Conservation (phyloP, 1,140 invertebrate species). For the Tetramorium alpestre region DNA sequence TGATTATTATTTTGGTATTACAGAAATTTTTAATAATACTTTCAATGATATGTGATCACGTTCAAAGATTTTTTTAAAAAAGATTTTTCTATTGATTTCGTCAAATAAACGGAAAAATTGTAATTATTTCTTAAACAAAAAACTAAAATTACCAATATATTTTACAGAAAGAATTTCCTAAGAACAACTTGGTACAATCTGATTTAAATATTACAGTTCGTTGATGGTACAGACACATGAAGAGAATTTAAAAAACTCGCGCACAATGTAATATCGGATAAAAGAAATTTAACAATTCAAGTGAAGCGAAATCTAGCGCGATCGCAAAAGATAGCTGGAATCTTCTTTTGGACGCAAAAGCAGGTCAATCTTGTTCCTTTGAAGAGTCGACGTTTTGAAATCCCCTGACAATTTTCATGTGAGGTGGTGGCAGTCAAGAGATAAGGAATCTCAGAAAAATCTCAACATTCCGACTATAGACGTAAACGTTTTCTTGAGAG, state of each 20-base stretch:
- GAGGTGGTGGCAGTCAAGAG: conserved; percentile 34
- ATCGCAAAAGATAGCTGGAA: neutral
- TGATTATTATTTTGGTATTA: neutral
- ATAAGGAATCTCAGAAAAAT: conserved; percentile 69
- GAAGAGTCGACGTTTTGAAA: conserved; percentile 65
- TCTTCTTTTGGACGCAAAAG: conserved; percentile 37
- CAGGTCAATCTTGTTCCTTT: conserved; percentile 65
- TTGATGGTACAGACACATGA: neutral
- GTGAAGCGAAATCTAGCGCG: neutral
- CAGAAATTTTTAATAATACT: neutral
- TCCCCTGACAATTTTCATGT: conserved; percentile 58
- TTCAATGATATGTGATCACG: neutral
- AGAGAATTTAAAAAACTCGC: neutral
- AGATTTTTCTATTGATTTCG: neutral
- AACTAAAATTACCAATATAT: neutral
- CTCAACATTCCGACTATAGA: conserved; percentile 60
- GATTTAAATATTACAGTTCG: conserved; percentile 37
- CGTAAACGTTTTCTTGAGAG: conserved; percentile 51
- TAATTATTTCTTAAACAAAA: neutral
- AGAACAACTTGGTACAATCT: neutral
- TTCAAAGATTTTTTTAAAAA: neutral
- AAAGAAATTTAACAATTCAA: neutral
- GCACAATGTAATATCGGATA: neutral
- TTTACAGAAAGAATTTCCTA: neutral
- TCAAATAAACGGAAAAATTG: neutral